A percentile compares a stretch with the other conserved stretches of the same genome.
phyloP scores from a whole-genome alignment of 64 coral and sea anemone genomes.

The Anthopleura sola region DNA sequence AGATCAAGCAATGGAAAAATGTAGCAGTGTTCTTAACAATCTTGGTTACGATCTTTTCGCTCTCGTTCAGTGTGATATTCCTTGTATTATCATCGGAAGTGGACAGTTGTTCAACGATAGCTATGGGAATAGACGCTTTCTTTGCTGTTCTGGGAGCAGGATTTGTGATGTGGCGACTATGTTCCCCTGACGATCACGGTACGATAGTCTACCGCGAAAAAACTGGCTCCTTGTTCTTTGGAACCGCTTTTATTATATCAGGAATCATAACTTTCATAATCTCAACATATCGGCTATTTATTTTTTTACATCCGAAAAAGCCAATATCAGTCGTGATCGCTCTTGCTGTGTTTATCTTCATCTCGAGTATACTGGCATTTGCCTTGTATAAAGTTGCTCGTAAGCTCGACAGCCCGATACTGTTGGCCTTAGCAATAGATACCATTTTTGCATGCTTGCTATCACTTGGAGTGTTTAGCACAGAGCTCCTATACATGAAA shows the following conservation, averaged over 20 bases:
- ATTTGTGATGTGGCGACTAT: not conserved
- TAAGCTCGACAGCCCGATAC: not conserved
- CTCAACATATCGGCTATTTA: not conserved
- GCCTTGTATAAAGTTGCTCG: not conserved
- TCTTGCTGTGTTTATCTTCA: not conserved
- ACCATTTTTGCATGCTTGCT: not conserved
- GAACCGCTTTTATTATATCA: not conserved
- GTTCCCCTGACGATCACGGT: not conserved
- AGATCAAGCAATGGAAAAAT: conserved; percentile 1
- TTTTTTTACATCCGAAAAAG: not conserved
- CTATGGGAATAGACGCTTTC: not conserved
- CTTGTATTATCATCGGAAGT: not conserved
- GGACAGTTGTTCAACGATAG: not conserved
- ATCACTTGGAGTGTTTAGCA: not conserved
- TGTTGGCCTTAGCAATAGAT: not conserved
- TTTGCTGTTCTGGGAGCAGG: not conserved
- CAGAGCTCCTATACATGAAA: not conserved
- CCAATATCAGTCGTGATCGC: not conserved
- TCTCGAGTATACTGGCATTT: not conserved
- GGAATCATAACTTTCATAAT: not conserved
- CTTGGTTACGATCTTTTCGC: not conserved
- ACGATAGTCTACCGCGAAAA: not conserved
- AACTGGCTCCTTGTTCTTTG: not conserved
- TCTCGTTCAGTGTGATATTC: not conserved
- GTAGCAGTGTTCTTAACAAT: not conserved